phyloP scores from a whole-genome alignment of 2,888 invertebrate species.

The Polydrusus tereticollis region DNA sequence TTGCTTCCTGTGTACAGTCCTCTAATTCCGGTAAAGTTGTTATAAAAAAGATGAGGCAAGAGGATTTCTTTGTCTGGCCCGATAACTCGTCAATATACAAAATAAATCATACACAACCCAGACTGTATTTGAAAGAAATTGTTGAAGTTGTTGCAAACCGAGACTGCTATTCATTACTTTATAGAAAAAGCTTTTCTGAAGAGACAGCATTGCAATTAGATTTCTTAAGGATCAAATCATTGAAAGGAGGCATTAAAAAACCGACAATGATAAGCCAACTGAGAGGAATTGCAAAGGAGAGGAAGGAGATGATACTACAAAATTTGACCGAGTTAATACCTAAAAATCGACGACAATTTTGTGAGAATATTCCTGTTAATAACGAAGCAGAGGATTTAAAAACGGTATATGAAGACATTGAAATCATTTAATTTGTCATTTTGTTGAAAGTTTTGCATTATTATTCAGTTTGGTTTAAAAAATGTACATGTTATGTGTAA shows the following conservation, averaged over 20 bases:
- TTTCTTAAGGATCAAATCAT: neutral
- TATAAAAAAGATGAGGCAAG: slow-evolving; percentile 44
- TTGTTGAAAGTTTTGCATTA: neutral
- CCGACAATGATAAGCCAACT: neutral
- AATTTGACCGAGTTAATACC: neutral
- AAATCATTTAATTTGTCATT: no score
- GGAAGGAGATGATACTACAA: neutral
- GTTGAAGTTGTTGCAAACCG: slow-evolving; percentile 27
- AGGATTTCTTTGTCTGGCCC: no score
- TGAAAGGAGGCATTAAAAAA: neutral
- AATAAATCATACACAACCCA: slow-evolving; percentile 14
- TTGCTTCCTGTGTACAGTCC: slow-evolving; percentile 25
- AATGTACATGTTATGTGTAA: neutral
- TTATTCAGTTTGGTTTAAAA: neutral
- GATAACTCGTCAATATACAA: no score
- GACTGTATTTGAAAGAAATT: slow-evolving; percentile 30
- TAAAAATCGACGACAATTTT: neutral
- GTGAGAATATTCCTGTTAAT: neutral
- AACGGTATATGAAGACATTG: no score
- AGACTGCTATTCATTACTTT: neutral
- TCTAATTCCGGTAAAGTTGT: slow-evolving; percentile 44
- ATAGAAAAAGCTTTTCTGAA: no score
- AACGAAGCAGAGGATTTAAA: no score
- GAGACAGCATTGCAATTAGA: neutral
- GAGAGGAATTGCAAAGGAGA: neutral